Conservation (phyloP, 1,140 invertebrate species). For the Hyles euphorbiae region DNA sequence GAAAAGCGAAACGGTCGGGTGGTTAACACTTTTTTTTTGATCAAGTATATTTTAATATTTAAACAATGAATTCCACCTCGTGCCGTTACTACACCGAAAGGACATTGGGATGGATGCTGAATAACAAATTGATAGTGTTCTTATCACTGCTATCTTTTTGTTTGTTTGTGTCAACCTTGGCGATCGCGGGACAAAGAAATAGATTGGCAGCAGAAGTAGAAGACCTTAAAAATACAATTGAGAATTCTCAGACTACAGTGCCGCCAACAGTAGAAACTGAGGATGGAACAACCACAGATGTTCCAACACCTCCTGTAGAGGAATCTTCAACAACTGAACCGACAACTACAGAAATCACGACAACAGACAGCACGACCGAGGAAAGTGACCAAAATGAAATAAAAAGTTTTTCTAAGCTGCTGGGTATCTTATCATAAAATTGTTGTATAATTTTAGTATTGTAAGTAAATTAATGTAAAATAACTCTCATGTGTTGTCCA, state of each 20-base stretch:
- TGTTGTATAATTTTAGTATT: too few species aligned
- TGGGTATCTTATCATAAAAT: too few species aligned
- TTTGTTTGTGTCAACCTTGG: conserved; percentile 54
- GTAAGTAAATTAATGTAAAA: too few species aligned
- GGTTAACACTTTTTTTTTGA: conserved; percentile 2
- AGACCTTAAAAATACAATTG: conserved; percentile 26
- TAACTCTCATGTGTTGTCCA: too few species aligned
- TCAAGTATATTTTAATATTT: conserved; percentile 10
- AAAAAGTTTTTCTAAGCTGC: too few species aligned
- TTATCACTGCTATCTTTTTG: conserved; percentile 52
- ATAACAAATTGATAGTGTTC: conserved; percentile 63
- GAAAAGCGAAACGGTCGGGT: not conserved
- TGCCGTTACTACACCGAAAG: conserved; percentile 48
- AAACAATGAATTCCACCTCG: conserved; percentile 17
- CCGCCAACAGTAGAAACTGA: not conserved
- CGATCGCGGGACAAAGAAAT: conserved; percentile 49
- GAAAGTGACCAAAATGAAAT: too few species aligned
- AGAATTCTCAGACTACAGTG: conserved; percentile 8
- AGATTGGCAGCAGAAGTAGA: conserved; percentile 30
- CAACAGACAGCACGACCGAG: not conserved
- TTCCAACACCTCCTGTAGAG: conserved; percentile 8
- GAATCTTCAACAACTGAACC: conserved; percentile 3
- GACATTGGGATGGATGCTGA: conserved; percentile 47
- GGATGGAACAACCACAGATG: conserved; percentile 7
- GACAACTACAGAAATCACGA: not conserved